These are phyloP conservation scores for Rhipidura dahli DNA, from an alignment of 2,113 vertebrate genomes.

Conservation along the genomic window DNA sequence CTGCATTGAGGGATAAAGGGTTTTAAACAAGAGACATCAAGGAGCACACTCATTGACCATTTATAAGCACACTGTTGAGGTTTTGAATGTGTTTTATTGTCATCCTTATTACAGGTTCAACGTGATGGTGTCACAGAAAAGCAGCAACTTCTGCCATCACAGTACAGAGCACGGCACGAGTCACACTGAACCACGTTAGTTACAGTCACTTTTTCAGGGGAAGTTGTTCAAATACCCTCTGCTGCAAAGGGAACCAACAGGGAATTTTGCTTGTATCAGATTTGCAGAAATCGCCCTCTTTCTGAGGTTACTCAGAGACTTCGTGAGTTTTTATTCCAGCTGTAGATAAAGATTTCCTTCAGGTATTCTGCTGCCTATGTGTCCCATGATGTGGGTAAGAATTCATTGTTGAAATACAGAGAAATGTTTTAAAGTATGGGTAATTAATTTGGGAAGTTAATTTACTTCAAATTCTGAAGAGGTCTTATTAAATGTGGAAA, in stretches of 20 bases:
- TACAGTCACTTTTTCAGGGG: neutral
- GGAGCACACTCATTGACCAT: neutral
- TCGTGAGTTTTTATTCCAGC: neutral
- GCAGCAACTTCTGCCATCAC: neutral
- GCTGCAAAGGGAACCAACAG: neutral
- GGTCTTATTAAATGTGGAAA: neutral
- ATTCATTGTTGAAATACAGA: neutral
- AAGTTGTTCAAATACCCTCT: neutral
- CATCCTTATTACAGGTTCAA: neutral
- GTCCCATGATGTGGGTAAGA: neutral
- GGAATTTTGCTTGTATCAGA: neutral
- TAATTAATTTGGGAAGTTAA: neutral
- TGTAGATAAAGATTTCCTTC: neutral
- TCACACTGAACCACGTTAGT: neutral
- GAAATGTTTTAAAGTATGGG: neutral
- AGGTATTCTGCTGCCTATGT: neutral
- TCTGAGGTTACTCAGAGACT: neutral
- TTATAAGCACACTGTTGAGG: neutral
- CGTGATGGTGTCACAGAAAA: neutral
- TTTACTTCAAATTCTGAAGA: neutral
- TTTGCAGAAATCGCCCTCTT: neutral
- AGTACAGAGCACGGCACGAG: neutral
- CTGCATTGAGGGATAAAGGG: neutral
- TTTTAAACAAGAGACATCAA: neutral
- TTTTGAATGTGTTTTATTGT: slow-evolving; percentile 10